Evolutionary conservation across 2,888 invertebrate genomes (phyloP), one percentile per base, ranked within the genome.

Genomic region (Ametastegia equiseti): DNA sequence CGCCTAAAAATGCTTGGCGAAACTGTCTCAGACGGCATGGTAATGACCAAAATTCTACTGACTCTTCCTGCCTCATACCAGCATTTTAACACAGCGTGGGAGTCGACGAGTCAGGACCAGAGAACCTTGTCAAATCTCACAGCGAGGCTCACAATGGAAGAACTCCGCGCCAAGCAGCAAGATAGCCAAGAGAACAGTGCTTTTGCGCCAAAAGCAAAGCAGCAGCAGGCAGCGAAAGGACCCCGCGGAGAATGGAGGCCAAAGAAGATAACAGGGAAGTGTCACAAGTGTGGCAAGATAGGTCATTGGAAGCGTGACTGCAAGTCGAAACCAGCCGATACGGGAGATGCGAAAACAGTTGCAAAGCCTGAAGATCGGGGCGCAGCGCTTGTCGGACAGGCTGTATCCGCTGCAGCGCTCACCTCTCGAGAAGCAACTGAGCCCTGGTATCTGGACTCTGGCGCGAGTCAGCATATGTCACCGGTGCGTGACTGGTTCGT

Each of bases 381-480:
- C 7, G 77, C 33, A 23, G 50, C 50, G 9, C 50, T 36, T 7
- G 15, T 50, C 77, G 11, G 50, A 19, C 50, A 23, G 9, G 3
- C 30, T 36, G 23, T 63, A 42, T 9, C 39, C 33, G 33, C n/a
- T 39, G 15, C 42, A n/a, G 50, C 50, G 50, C 5, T 50, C 6
- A 19, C 19, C 4, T 50, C 50, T 4, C 11, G 15, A 19, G 15
- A 50, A 15, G 11, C 23, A 23, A 15, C 33, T 13, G 23, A 42
- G 36, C 19, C 27, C 15, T 63, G 63, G 27, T 63, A 7, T 23
- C 15, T 81, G 9, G 81, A 81, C 42, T 75, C 65, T 7, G 81
- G 65, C 7, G 81, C 81, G 19, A 81, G 63, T 9, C 36, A 73
- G 30, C 81, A 81, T 47, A 69, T 81, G 50, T 47, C 57, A 19